Evolutionary conservation across 2,888 invertebrate genomes (phyloP), one percentile per base, ranked within the genome.

Genomic region (Desoria tigrina): DNA sequence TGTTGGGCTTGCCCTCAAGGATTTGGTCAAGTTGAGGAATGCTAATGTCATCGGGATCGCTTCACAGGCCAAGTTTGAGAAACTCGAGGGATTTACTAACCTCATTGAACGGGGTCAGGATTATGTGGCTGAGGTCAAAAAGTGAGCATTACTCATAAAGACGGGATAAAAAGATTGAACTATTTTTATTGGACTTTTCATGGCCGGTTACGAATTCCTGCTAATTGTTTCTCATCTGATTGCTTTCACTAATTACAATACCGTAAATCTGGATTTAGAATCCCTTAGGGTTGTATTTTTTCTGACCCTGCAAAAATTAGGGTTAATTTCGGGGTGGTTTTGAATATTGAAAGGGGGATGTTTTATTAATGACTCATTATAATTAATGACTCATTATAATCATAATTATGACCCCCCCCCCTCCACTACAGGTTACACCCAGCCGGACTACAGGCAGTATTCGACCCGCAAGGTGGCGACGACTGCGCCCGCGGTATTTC

Each of bases 401-500:
- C n/a, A n/a, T n/a, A n/a, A n/a, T n/a, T n/a, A n/a, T n/a, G n/a
- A n/a, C n/a, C n/a, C n/a, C n/a, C n/a, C n/a, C n/a, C n/a, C n/a
- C n/a, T n/a, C n/a, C n/a, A n/a, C n/a, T 72, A 1, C 78, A 88
- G 88, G 81, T 82, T 88, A 54, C 84, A 85, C 42, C 85, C 90
- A 2, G 88, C 88, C 76, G 93, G 93, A 56, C 89, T 94, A 37
- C 92, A 93, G 79, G 86, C 92, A 63, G 90, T 93, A 37, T 82
- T 94, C 79, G 93, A 94, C 81, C 92, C 92, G 79, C 85, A 92
- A 66, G 92, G 91, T 80, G 92, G 92, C 3, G 92, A 93, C 77
- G 92, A 93, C 79, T 90, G 90, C 81, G 91, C 90, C 82, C 87
- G 88, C 75, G 92, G 92, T 39, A 90, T 92, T 79, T 84, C 84